Evolutionary conservation across 2,797 vertebrate species (phyloP).

Genomic region (Pampus argenteus): DNA sequence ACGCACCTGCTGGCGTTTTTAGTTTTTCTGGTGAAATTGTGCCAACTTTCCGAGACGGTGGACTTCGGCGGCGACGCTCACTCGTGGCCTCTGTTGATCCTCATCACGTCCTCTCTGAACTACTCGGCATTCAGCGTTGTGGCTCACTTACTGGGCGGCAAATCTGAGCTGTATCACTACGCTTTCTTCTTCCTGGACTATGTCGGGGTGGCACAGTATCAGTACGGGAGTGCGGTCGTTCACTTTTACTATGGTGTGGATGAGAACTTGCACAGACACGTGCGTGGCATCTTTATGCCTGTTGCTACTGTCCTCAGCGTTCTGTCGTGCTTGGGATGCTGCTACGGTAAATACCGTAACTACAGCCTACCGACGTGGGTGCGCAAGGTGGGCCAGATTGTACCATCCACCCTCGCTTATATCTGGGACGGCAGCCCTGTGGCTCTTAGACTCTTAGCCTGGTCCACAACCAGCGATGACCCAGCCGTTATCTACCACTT

Average conservation of each 20-base stretch:
- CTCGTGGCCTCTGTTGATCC: conserved; percentile 88
- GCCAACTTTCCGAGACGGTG: conserved; percentile 77
- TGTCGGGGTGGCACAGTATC: conserved; percentile 91
- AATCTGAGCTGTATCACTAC: conserved; percentile 91
- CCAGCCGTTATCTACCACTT: conserved; percentile 66
- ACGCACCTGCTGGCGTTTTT: conserved; percentile 89
- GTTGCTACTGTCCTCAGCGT: conserved; percentile 84
- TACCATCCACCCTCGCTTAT: conserved; percentile 89
- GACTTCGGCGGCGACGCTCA: conserved; percentile 88
- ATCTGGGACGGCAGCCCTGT: conserved; percentile 91
- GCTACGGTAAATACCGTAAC: conserved; percentile 89
- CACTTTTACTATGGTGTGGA: conserved; percentile 92
- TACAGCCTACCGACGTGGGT: conserved; percentile 73
- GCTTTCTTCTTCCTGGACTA: conserved; percentile 94
- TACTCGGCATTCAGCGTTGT: conserved; percentile 88
- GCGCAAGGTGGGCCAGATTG: conserved; percentile 88
- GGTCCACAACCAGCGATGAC: conserved; percentile 55
- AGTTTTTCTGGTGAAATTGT: conserved; percentile 80
- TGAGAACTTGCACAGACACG: conserved; percentile 77
- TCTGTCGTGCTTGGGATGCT: conserved; percentile 91
- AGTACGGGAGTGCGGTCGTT: conserved; percentile 89
- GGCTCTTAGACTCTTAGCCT: conserved; percentile 78
- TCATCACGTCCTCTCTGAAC: conserved; percentile 84
- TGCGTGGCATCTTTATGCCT: conserved; percentile 86
- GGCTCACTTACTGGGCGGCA: conserved; percentile 91